Evolutionary conservation across 1,140 invertebrate species (phyloP), one percentile per base, ranked within the genome.

Genomic region (Pteromalus puparum): DNA sequence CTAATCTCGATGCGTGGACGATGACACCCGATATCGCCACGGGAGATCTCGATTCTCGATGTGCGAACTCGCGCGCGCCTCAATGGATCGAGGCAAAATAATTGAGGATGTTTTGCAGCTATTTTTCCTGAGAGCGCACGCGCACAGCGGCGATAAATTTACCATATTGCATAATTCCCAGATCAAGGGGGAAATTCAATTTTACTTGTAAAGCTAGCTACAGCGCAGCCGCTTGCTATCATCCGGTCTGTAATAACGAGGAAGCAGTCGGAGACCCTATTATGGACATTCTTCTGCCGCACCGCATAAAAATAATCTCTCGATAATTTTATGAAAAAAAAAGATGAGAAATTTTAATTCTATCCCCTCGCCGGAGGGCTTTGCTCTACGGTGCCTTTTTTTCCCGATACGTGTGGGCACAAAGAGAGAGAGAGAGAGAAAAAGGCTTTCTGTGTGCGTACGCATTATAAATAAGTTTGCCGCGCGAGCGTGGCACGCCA

Each of bases 231-330:
- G 38, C 38, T 4, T 7, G 38, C 75, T 74, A 65, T 75, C 74
- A 82, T 83, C 74, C 38, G 38, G 53, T 68, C 26, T 68, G n/a
- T n/a, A 83, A 15, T 72, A 72, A 83, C 24, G 75, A 77, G 82
- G 82, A 83, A 83, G 75, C 42, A 53, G 81, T 46, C 46, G 26
- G n/a, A 26, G 46, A 67, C 75, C 24, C 61, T 18, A 67, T 76
- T 46, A 61, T n/a, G 76, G 38, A 76, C 13, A 38, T 65, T 65
- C 53, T 30, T 67, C 30, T 26, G 2, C 1, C 53, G 67, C 30
- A 5, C 30, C 3, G 5, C 30, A 24, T 28, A 81, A 81, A 30
- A 46, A 61, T 48, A 61, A 61, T 61, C 53, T 6, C 18, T n/a
- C 53, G 53, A 61, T n/a, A 61, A 61, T 61, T 61, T 61, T 81